Percentiles rank a stretch among this genome's conserved stretches.
Evolutionary conservation across 2,888 invertebrate species (phyloP).

Genomic region (Polydrusus pterygomalis): DNA sequence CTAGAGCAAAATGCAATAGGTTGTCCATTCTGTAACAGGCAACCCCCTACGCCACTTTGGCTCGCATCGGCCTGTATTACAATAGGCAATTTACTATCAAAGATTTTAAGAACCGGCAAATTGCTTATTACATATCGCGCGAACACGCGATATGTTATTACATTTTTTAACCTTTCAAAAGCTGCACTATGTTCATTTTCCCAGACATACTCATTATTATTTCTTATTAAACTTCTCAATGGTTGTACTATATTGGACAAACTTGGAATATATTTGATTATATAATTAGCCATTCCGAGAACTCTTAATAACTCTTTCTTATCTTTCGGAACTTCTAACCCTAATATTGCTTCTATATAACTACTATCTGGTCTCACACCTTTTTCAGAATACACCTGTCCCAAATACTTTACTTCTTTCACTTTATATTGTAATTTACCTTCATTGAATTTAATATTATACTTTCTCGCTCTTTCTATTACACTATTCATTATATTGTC

Average conservation of each 20-base stretch:
- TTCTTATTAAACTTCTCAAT: slow-evolving; percentile 56
- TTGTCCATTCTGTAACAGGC: slow-evolving; percentile 46
- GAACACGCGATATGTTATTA: too few species aligned
- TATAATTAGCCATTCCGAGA: slow-evolving; percentile 60
- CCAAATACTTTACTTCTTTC: slow-evolving; percentile 58
- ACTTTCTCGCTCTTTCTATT: slow-evolving; percentile 55
- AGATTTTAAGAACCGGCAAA: slow-evolving; percentile 48
- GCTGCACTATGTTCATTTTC: slow-evolving; percentile 35
- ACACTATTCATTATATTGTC: slow-evolving; percentile 55
- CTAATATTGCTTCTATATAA: slow-evolving; percentile 50
- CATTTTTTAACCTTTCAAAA: slow-evolving; percentile 56
- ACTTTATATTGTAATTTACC: slow-evolving; percentile 56
- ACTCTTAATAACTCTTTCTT: slow-evolving; percentile 58
- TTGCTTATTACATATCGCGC: too few species aligned
- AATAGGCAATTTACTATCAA: slow-evolving; percentile 47
- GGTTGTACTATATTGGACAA: slow-evolving; percentile 41
- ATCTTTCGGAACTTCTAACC: slow-evolving; percentile 44
- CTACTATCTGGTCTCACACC: slow-evolving; percentile 55
- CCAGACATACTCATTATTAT: slow-evolving; percentile 57
- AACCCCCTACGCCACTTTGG: slow-evolving; percentile 53
- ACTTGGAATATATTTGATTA: slow-evolving; percentile 53
- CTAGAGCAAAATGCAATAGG: too few species aligned
- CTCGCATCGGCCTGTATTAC: slow-evolving; percentile 55
- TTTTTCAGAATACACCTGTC: slow-evolving; percentile 50
- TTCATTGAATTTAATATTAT: slow-evolving; percentile 60